These are phyloP conservation scores for Pristis pectinata DNA, from an alignment of 2,797 vertebrate genomes.

Conservation along the genomic window DNA sequence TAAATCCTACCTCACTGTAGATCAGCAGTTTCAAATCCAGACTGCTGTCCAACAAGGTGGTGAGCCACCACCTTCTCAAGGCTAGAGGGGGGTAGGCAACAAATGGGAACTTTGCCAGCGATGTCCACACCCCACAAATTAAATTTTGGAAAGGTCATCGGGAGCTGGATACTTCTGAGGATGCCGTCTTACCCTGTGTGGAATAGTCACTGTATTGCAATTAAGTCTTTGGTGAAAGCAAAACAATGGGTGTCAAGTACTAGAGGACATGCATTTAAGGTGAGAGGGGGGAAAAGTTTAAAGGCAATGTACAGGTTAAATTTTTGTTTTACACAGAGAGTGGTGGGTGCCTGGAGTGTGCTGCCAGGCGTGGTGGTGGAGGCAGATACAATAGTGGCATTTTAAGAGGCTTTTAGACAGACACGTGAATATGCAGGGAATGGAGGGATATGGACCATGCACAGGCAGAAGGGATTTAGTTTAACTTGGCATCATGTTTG, in stretches of 20 bases:
- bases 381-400: too few relatives aligned
- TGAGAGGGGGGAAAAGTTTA: too few relatives aligned
- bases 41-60: background rate
- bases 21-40: background rate
- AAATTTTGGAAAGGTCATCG: background rate
- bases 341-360: background rate
- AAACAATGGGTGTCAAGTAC: too few relatives aligned
- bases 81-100: background rate
- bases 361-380: too few relatives aligned
- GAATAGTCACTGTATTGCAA: background rate
- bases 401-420: too few relatives aligned
- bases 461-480: too few relatives aligned
- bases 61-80: background rate
- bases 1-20: background rate
- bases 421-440: too few relatives aligned
- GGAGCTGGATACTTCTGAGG: background rate
- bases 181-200: background rate
- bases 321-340: background rate
- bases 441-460: too few relatives aligned
- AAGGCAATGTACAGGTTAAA: too few relatives aligned
- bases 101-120: background rate
- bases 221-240: background rate
- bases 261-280: too few relatives aligned
- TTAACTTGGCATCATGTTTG: too few relatives aligned
- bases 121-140: background rate